phyloP scores from a whole-genome alignment of 2,797 vertebrate species.

The Enteromius viviparus region DNA sequence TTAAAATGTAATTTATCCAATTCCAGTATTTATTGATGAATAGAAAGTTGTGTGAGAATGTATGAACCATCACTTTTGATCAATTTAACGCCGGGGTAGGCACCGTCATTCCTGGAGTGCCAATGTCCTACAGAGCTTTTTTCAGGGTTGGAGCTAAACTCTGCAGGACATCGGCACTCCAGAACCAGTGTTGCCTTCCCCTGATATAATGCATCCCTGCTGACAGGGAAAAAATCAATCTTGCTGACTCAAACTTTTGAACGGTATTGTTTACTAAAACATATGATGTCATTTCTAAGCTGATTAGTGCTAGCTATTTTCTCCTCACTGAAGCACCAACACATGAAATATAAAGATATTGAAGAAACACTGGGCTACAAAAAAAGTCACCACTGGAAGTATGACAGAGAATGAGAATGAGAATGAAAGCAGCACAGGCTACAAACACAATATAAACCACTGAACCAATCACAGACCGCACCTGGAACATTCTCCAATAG shows the following conservation, averaged over 20 bases:
- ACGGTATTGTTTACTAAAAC: neutral
- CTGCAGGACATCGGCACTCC: no score
- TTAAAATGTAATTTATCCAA: neutral
- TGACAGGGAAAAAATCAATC: neutral
- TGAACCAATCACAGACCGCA: slow-evolving; percentile 4
- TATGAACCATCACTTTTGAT: neutral
- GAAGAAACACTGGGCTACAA: neutral
- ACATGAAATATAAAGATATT: slow-evolving; percentile 25
- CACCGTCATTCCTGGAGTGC: no score
- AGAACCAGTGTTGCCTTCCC: no score
- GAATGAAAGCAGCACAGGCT: slow-evolving; percentile 4
- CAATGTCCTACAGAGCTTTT: no score
- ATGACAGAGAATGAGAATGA: slow-evolving; percentile 4
- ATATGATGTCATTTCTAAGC: neutral
- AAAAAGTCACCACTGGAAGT: neutral
- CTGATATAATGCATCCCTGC: neutral
- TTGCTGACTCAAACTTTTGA: neutral
- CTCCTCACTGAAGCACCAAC: slow-evolving; percentile 18
- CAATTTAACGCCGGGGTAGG: no score
- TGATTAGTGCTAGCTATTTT: slow-evolving; percentile 7
- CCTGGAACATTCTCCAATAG: neutral
- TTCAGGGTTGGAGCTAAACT: no score
- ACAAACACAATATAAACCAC: slow-evolving; percentile 7
- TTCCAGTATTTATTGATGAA: neutral
- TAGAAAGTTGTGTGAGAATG: neutral